Evolutionary conservation across 1,140 invertebrate genomes (phyloP), one percentile per base, ranked within the genome.

Genomic region (Melipona quadrifasciata): DNA sequence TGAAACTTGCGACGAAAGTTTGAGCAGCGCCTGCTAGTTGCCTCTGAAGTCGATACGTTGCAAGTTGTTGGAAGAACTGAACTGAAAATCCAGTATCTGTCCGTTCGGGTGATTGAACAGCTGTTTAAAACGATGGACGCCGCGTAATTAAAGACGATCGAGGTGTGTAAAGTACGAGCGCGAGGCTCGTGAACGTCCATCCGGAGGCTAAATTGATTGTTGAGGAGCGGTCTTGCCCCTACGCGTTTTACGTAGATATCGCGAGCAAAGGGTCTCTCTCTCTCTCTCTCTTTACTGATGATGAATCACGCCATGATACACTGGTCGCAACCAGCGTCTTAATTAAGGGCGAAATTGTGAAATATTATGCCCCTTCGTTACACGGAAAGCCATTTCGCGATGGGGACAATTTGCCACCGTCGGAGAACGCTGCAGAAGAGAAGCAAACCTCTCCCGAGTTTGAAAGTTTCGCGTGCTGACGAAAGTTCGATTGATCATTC

Each of bases 311-410:
- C n/a, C 55, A 17, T 19, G 34, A 17, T 17, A 47, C 27, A 21
- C 27, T 57, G 39, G 47, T 47, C 39, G 39, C 31, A 55, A 79
- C 31, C 39, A 39, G 72, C 31, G n/a, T 19, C 47, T 84, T 86
- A 75, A 85, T 85, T 85, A 77, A 72, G 58, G 71, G 67, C 21
- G 19, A 75, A 84, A 86, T 84, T 86, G 58, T 79, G 68, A 76
- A 17, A 78, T n/a, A n/a, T 55, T 55, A 58, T 39, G 34, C 16
- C 24, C 8, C 39, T 47, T 47, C 39, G 39, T 47, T 47, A 47
- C 39, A 47, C 39, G 8, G 39, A 47, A 47, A 47, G 39, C 39
- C 8, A 47, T 47, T 47, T 47, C 8, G 39, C 39, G 39, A 47
- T 10, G 39, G 39, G 8, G 76, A 67, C 57, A 72, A 65, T 76